A percentile compares a stretch with the other conserved stretches of the same genome.
Conservation (phyloP, 2,113 vertebrate genomes). For the Asarcornis scutulata region DNA sequence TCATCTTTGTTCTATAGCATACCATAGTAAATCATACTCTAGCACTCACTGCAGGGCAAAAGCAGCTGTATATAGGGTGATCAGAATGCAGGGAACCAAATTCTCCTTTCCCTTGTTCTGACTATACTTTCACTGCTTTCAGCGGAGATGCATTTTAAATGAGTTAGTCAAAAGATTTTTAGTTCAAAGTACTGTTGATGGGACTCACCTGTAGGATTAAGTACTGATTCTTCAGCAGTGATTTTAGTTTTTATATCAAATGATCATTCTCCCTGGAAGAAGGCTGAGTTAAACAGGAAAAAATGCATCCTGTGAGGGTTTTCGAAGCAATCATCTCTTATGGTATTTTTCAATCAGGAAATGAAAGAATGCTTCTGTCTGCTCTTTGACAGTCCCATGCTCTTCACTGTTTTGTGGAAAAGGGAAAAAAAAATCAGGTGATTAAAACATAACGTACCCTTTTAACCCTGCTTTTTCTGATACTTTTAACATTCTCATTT, state of each 20-base stretch:
- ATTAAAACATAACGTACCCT: background rate
- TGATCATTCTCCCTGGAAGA: background rate
- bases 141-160: background rate
- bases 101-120: background rate
- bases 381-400: background rate
- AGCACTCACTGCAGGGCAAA: background rate
- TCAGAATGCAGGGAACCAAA: background rate
- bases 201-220: background rate
- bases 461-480: background rate
- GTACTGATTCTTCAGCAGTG: background rate
- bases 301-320: background rate
- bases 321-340: background rate
- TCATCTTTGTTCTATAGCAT: background rate
- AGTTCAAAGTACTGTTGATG: background rate
- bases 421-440: background rate
- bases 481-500: background rate
- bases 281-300: background rate
- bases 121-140: background rate
- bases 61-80: background rate
- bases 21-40: background rate
- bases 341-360: background rate
- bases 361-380: background rate
- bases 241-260: background rate
- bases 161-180: background rate
- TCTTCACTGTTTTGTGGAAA: background rate